Evolutionary conservation across 2,797 vertebrate genomes (phyloP).

Genomic region (Hippocampus kuda): DNA sequence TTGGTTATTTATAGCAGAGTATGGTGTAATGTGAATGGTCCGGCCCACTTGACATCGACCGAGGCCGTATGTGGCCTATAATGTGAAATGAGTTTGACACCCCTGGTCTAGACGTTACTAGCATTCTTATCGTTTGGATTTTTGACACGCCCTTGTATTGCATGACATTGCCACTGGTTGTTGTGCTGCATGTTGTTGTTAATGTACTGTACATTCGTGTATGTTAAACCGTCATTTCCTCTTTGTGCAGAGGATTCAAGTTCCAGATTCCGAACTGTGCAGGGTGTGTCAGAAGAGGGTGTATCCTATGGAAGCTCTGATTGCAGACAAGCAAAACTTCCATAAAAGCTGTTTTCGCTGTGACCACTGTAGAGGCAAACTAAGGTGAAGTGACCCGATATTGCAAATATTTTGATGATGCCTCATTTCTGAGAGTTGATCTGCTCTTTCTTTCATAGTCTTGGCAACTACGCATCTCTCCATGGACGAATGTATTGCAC

Average conservation of each 20-base stretch:
- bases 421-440: not conserved
- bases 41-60: too few relatives aligned
- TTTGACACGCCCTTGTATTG: not conserved
- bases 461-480: conserved; percentile 97
- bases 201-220: conserved; percentile 1
- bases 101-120: not conserved
- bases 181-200: conserved; percentile 1
- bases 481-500: conserved; percentile 98
- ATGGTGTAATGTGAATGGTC: too few relatives aligned
- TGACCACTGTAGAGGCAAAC: conserved; percentile 82
- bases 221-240: not conserved
- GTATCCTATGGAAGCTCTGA: conserved; percentile 91
- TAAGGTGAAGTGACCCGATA: conserved; percentile 71
- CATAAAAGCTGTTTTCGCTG: conserved; percentile 97
- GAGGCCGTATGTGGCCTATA: too few relatives aligned
- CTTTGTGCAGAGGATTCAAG: conserved; percentile 74
- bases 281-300: conserved; percentile 86
- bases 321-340: conserved; percentile 91
- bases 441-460: conserved; percentile 59
- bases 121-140: not conserved
- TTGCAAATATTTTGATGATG: not conserved
- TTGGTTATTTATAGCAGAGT: too few relatives aligned
- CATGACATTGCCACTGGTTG: not conserved
- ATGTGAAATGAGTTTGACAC: too few relatives aligned
- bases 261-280: conserved; percentile 87